Conservation (phyloP, 2,888 invertebrate species). For the Tipula confusa region DNA sequence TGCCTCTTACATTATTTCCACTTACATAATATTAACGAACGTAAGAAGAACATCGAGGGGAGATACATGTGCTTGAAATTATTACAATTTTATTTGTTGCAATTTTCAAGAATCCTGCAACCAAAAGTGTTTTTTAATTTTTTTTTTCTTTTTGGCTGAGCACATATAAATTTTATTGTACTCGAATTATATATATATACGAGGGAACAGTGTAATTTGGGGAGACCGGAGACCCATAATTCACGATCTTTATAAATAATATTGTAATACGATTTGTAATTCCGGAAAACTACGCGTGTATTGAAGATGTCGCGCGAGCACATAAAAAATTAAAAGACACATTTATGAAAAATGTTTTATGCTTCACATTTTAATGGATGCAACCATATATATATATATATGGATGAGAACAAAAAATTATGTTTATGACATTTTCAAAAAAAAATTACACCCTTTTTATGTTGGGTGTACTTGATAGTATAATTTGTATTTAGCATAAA, state of each 20-base stretch:
- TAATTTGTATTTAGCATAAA: constrained; percentile 21
- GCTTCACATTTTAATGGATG: too few relatives aligned
- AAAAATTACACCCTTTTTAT: background rate
- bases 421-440: background rate
- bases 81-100: constrained; percentile 20
- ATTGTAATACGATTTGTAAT: constrained; percentile 14
- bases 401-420: background rate
- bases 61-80: background rate
- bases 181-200: too few relatives aligned
- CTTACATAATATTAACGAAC: background rate
- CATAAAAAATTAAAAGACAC: background rate
- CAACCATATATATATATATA: background rate
- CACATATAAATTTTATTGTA: background rate
- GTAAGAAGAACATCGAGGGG: background rate
- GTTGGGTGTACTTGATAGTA: background rate
- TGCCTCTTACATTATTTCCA: background rate
- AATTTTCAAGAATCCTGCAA: background rate
- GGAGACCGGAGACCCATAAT: background rate
- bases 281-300: background rate
- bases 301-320: background rate
- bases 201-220: background rate
- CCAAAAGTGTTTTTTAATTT: background rate
- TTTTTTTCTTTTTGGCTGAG: background rate
- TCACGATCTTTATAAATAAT: background rate
- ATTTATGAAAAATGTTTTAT: background rate